A percentile compares a stretch with the other conserved stretches of the same genome.
These are phyloP conservation scores for Ceratina calcarata DNA, from an alignment of 1,140 invertebrate species.

Conservation along the genomic window DNA sequence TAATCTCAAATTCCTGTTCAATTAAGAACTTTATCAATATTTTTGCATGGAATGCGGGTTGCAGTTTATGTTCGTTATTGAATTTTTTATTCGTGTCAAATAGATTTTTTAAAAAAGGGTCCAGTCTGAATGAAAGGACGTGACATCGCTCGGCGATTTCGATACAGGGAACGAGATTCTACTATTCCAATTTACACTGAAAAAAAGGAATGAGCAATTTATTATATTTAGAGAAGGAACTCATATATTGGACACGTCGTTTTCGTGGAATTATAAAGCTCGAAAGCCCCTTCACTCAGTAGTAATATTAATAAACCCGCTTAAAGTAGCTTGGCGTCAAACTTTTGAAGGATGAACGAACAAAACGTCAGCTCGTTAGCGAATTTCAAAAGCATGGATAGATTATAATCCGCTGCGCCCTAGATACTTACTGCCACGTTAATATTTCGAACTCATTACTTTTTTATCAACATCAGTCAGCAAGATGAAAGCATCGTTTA, in stretches of 20 bases:
- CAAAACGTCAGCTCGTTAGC: neutral
- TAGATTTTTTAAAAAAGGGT: too few relatives aligned
- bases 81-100: too few relatives aligned
- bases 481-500: constrained; percentile 26
- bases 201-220: neutral
- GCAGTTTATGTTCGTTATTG: too few relatives aligned
- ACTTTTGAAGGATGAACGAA: constrained; percentile 22
- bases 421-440: constrained; percentile 16
- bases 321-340: constrained; percentile 22
- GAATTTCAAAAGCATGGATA: constrained; percentile 3
- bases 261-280: constrained; percentile 7
- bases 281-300: neutral
- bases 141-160: too few relatives aligned
- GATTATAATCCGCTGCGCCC: neutral
- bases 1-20: too few relatives aligned
- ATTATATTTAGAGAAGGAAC: too few relatives aligned
- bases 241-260: too few relatives aligned
- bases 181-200: neutral
- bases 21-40: too few relatives aligned
- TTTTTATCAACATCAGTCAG: constrained; percentile 8
- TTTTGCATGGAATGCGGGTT: too few relatives aligned
- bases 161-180: too few relatives aligned
- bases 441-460: constrained; percentile 40
- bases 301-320: constrained; percentile 33
- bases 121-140: too few relatives aligned